phyloP scores from a whole-genome alignment of 2,113 vertebrate species.

The Charina bottae region DNA sequence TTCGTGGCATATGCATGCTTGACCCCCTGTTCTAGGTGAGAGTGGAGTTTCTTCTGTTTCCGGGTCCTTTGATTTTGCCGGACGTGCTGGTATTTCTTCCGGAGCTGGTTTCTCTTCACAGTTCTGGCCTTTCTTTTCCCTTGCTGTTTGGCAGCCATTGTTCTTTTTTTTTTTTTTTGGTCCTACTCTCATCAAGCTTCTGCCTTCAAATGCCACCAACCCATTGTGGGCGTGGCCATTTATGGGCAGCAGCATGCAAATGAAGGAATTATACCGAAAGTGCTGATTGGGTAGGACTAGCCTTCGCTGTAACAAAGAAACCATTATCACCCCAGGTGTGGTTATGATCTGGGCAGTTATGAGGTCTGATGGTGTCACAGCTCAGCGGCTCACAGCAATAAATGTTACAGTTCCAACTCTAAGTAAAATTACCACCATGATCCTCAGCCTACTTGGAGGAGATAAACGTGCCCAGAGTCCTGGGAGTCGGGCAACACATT shows the following conservation, averaged over 20 bases:
- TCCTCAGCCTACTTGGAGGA: neutral
- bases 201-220: conserved; percentile 1
- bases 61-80: neutral
- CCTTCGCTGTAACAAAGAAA: neutral
- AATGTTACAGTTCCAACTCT: neutral
- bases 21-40: neutral
- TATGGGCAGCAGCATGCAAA: conserved; percentile 19
- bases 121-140: neutral
- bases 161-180: neutral
- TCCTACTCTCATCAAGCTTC: neutral
- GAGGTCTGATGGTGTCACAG: neutral
- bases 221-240: neutral
- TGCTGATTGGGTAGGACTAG: neutral
- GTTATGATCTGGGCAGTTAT: neutral
- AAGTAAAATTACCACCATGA: neutral
- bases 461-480: no score
- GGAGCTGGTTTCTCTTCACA: neutral
- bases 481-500: no score
- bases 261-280: neutral
- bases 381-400: neutral
- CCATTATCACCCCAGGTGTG: conserved; percentile 9
- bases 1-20: neutral
- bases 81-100: neutral
- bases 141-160: conserved; percentile 22
- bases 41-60: neutral